A percentile compares a stretch with the other conserved stretches of the same genome.
phyloP scores from a whole-genome alignment of 2,113 vertebrate genomes.

The Mystacornis crossleyi region DNA sequence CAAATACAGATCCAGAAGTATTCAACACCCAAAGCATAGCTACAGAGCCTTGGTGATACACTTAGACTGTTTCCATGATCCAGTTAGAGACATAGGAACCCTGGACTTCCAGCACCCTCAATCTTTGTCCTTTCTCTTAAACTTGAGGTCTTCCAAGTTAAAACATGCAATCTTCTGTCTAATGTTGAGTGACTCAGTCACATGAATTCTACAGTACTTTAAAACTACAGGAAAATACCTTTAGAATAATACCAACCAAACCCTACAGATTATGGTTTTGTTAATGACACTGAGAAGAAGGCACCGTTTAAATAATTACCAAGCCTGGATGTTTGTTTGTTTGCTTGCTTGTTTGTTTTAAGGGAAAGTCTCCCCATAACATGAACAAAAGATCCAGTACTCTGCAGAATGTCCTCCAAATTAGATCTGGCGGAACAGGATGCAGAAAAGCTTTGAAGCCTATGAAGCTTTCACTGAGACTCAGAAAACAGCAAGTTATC shows the following conservation, averaged over 20 bases:
- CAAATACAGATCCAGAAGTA: background rate
- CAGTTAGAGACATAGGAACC: background rate
- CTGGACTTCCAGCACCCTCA: background rate
- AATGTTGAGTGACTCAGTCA: background rate
- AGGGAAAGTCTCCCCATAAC: background rate
- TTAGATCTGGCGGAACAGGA: background rate
- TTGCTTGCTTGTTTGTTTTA: background rate
- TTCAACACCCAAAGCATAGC: background rate
- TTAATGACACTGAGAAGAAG: background rate
- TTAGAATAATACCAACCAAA: background rate
- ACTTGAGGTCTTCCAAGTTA: background rate
- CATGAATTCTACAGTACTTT: background rate
- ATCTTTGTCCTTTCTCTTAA: background rate
- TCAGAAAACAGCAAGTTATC: background rate
- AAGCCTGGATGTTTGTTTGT: background rate
- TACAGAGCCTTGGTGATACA: background rate
- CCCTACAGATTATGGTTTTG: background rate
- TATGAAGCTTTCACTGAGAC: background rate
- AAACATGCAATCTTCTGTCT: background rate
- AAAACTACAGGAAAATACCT: background rate
- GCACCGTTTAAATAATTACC: background rate
- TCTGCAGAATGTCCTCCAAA: background rate
- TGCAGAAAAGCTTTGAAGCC: background rate
- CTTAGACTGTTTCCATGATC: background rate
- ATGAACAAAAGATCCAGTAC: background rate